Percentiles rank a stretch among this genome's conserved stretches.
Conservation (phyloP, 92 coral and sea anemone genomes). For the Porites evermanni region DNA sequence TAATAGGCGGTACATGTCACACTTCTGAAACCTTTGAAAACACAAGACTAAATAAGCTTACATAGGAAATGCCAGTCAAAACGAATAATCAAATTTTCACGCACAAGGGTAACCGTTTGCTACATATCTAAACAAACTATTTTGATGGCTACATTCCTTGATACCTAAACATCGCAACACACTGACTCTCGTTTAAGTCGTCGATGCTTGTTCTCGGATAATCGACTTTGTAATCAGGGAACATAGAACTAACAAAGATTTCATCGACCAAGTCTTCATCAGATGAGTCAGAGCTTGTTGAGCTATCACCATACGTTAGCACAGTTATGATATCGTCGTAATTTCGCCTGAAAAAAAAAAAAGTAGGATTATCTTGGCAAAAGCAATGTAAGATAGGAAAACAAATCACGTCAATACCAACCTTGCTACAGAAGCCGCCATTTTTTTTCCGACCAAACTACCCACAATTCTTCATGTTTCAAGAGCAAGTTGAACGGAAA, state of each 20-base stretch:
- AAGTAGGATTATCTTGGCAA: conserved; percentile 4
- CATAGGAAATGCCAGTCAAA: too few species aligned
- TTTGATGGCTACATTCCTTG: neutral
- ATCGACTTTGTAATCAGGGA: conserved; percentile 39
- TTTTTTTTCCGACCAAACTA: conserved; percentile 38
- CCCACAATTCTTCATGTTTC: conserved; percentile 66
- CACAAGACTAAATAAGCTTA: neutral
- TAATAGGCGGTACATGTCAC: conserved; percentile 46
- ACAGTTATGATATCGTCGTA: conserved; percentile 54
- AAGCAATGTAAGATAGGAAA: conserved; percentile 4
- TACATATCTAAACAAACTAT: neutral
- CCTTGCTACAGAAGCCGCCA: conserved; percentile 69
- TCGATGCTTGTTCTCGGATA: conserved; percentile 40
- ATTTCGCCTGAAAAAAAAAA: conserved; percentile 59
- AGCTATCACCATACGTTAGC: conserved; percentile 58
- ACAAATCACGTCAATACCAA: conserved; percentile 31
- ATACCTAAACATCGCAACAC: conserved; percentile 68
- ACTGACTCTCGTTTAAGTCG: conserved; percentile 60
- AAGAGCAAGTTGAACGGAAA: conserved; percentile 25
- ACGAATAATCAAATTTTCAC: too few species aligned
- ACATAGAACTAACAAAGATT: conserved; percentile 64
- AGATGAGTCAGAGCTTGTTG: conserved; percentile 52
- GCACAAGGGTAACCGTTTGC: neutral
- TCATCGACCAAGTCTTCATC: conserved; percentile 66
- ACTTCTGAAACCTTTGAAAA: conserved; percentile 35